Evolutionary conservation across 2,888 invertebrate genomes (phyloP).

Genomic region (Carcina quercana): DNA sequence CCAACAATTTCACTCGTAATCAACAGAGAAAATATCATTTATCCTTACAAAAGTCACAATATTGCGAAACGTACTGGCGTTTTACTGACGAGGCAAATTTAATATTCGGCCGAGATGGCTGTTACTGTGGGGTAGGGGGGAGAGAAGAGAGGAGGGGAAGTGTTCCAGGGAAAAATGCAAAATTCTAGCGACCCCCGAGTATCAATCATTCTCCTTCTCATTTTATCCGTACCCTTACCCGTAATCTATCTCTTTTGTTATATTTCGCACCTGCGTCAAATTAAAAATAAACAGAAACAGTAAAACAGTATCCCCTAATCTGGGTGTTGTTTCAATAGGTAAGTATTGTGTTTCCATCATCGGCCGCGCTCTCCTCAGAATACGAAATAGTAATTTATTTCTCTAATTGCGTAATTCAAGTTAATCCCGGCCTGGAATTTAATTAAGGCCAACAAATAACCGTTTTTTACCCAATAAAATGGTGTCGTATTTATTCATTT

Average conservation of each 20-base stretch:
- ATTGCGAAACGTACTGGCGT: constrained; percentile 44
- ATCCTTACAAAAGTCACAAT: constrained; percentile 46
- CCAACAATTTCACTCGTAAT: constrained; percentile 8
- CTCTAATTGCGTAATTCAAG: constrained; percentile 52
- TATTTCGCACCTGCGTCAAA: constrained; percentile 26
- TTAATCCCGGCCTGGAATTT: constrained; percentile 47
- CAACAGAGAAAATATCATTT: constrained; percentile 20
- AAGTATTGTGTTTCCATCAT: constrained; percentile 20
- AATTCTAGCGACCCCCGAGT: constrained; percentile 33
- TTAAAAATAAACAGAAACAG: constrained; percentile 8
- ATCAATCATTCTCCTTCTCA: constrained; percentile 51
- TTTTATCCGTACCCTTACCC: constrained; percentile 31
- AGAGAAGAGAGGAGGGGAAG: constrained; percentile 16
- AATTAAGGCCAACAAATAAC: constrained; percentile 32
- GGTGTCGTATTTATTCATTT: constrained; percentile 20
- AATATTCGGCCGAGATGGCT: constrained; percentile 53
- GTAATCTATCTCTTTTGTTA: constrained; percentile 24
- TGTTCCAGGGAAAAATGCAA: constrained; percentile 34
- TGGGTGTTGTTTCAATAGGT: constrained; percentile 1
- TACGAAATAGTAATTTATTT: constrained; percentile 50
- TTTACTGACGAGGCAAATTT: constrained; percentile 56
- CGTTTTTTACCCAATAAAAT: constrained; percentile 19
- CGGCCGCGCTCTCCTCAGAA: constrained; percentile 23
- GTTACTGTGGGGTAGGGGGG: constrained; percentile 30
- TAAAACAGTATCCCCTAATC: not conserved